A percentile compares a stretch with the other conserved stretches of the same genome.
phyloP scores from a whole-genome alignment of 1,140 invertebrate species.

The Littorina saxatilis region DNA sequence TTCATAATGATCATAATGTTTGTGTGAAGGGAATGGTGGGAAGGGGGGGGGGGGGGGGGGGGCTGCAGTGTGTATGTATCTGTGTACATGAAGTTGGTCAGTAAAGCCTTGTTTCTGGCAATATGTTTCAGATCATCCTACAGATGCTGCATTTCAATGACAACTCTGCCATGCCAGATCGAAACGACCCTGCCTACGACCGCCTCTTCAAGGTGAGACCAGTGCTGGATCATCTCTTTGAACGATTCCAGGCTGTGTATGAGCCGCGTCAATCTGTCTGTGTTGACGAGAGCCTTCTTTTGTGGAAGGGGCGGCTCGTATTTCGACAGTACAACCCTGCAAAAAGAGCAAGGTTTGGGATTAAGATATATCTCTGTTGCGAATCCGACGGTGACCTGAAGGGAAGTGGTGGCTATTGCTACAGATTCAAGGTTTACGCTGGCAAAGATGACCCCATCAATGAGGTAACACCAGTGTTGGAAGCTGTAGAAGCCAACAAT shows the following conservation, averaged over 20 bases:
- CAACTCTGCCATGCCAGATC: constrained; percentile 4
- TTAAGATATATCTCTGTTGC: constrained; percentile 27
- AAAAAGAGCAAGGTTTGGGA: constrained; percentile 26
- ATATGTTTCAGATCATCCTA: constrained; percentile 21
- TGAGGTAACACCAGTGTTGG: constrained; percentile 19
- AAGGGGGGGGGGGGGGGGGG: too few species aligned
- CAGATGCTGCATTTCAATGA: neutral
- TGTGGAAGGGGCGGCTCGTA: constrained; percentile 34
- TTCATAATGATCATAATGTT: too few species aligned
- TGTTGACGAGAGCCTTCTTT: constrained; percentile 38
- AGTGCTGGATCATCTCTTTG: constrained; percentile 24
- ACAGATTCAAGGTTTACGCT: constrained; percentile 36
- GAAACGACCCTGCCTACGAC: neutral
- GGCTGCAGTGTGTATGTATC: too few species aligned
- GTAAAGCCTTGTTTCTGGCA: too few species aligned
- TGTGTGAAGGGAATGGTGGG: too few species aligned
- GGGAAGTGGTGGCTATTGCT: constrained; percentile 39
- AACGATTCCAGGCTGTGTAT: constrained; percentile 18
- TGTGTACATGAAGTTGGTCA: too few species aligned
- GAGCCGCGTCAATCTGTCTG: constrained; percentile 5
- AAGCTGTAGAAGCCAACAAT: neutral
- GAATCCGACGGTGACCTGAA: constrained; percentile 36
- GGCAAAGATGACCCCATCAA: constrained; percentile 7
- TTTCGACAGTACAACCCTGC: constrained; percentile 14
- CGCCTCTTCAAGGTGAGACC: constrained; percentile 33